These are phyloP conservation scores for Leptinotarsa juncta DNA, from an alignment of 2,888 invertebrate genomes.

Conservation along the genomic window DNA sequence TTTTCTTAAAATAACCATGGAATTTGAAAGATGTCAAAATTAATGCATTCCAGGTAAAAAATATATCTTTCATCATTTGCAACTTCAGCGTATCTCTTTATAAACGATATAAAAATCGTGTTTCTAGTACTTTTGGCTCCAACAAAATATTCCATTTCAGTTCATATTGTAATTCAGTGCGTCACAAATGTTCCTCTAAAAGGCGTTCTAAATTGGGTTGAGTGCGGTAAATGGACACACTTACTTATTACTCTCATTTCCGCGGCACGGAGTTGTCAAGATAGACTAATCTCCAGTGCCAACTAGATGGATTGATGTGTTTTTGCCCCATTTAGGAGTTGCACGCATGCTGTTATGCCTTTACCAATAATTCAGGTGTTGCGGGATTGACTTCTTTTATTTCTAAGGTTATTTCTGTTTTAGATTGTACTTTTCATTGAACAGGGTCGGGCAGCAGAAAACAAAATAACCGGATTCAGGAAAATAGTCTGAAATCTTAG, in stretches of 20 bases:
- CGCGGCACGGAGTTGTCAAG: constrained; percentile 57
- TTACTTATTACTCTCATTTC: constrained; percentile 51
- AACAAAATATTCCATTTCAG: background rate
- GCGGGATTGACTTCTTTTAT: background rate
- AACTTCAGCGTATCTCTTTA: too few species aligned
- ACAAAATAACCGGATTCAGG: too few species aligned
- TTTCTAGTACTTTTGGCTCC: too few species aligned
- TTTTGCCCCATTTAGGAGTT: constrained; percentile 59
- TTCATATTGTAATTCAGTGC: background rate
- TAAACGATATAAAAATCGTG: too few species aligned
- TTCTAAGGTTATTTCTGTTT: background rate
- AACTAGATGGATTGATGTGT: constrained; percentile 63
- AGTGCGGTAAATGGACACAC: constrained; percentile 6
- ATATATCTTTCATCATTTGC: too few species aligned
- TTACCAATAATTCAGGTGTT: constrained; percentile 45
- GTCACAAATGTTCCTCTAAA: constrained; percentile 1
- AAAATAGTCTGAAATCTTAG: too few species aligned
- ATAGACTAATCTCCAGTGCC: constrained; percentile 60
- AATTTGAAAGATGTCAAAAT: too few species aligned
- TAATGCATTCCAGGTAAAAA: too few species aligned
- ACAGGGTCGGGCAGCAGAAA: background rate
- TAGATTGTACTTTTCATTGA: background rate
- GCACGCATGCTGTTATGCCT: constrained; percentile 55
- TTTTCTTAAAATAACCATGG: too few species aligned
- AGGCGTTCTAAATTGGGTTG: constrained; percentile 1